Percentiles rank a stretch among this genome's conserved stretches.
Evolutionary conservation across 1,140 invertebrate genomes (phyloP).

Genomic region (Drosophila nigrodunni): DNA sequence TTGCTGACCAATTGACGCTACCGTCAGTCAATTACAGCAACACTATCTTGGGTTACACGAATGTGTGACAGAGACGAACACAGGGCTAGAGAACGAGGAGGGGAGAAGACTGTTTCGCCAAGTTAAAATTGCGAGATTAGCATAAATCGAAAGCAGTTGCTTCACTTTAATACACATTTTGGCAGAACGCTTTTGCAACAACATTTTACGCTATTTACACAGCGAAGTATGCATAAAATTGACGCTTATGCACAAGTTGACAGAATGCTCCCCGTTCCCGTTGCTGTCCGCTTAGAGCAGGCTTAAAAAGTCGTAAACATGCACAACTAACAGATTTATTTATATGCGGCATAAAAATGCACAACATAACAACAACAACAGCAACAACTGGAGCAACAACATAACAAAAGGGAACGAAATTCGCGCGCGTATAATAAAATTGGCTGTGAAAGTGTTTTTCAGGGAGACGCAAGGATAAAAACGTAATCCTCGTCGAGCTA

Average conservation of each 20-base stretch:
- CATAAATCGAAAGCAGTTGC: slow-evolving; percentile 62
- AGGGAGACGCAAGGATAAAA: slow-evolving; percentile 75
- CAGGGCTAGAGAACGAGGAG: no score
- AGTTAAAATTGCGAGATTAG: slow-evolving; percentile 61
- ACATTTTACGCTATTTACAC: slow-evolving; percentile 82
- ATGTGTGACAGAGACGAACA: no score
- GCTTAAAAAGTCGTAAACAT: slow-evolving; percentile 83
- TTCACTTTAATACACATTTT: slow-evolving; percentile 37
- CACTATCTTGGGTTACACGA: neutral
- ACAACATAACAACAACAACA: slow-evolving; percentile 50
- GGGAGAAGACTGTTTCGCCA: neutral
- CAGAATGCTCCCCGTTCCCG: slow-evolving; percentile 10
- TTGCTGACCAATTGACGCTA: slow-evolving; percentile 61
- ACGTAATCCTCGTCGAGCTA: slow-evolving; percentile 76
- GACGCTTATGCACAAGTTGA: slow-evolving; percentile 77
- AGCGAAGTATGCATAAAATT: slow-evolving; percentile 81
- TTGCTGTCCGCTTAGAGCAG: slow-evolving; percentile 15
- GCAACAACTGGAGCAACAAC: slow-evolving; percentile 33
- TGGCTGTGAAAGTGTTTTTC: slow-evolving; percentile 80
- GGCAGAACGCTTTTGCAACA: slow-evolving; percentile 58
- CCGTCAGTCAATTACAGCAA: slow-evolving; percentile 39
- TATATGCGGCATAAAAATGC: slow-evolving; percentile 83
- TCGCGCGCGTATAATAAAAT: slow-evolving; percentile 76
- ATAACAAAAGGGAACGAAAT: slow-evolving; percentile 65
- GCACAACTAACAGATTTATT: slow-evolving; percentile 83